phyloP scores from a whole-genome alignment of 2,888 invertebrate species.

The Gibbula magus region DNA sequence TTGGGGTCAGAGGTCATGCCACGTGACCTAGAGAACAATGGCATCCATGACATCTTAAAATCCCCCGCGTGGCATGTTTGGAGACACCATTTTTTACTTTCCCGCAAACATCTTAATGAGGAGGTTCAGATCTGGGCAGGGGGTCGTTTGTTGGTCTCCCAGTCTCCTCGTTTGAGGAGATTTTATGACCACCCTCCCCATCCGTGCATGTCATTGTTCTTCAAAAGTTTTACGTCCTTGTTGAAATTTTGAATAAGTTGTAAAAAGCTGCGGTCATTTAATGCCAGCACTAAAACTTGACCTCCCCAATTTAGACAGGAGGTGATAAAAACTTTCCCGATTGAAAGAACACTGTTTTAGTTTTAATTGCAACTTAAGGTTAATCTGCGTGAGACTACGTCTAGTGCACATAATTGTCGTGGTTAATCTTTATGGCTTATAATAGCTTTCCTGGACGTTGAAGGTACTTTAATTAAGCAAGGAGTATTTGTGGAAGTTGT shows the following conservation, averaged over 20 bases:
- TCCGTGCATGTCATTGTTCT: background rate
- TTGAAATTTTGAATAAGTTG: background rate
- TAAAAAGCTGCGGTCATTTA: conserved; percentile 1
- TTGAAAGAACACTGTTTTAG: background rate
- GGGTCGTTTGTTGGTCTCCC: background rate
- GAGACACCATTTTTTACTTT: background rate
- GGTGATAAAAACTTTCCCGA: background rate
- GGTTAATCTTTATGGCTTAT: background rate
- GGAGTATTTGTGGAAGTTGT: background rate
- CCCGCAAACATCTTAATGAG: conserved; percentile 8
- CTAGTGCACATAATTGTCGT: background rate
- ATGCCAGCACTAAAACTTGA: background rate
- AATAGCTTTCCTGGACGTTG: background rate
- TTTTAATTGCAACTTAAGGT: background rate
- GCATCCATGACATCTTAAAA: background rate
- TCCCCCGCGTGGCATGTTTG: background rate
- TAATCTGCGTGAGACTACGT: background rate
- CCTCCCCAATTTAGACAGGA: background rate
- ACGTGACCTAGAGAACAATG: background rate
- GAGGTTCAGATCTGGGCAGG: background rate
- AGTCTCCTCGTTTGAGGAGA: background rate
- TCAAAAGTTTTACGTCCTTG: background rate
- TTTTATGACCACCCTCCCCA: background rate
- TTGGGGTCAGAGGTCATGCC: background rate
- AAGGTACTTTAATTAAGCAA: background rate